Conservation (phyloP, 2,797 vertebrate species). For the Centropyge bicolor region DNA sequence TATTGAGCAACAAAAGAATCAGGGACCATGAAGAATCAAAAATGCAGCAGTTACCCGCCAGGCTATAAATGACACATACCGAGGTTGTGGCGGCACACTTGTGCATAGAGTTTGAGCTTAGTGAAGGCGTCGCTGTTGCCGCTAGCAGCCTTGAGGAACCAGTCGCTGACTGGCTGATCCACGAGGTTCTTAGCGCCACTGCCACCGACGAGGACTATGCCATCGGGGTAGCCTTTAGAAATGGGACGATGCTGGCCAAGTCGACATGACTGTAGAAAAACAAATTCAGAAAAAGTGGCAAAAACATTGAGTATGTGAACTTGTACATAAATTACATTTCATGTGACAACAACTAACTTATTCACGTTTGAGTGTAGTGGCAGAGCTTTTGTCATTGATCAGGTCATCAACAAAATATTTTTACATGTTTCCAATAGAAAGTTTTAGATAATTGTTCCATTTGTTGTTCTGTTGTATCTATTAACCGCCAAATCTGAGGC, state of each 20-base stretch:
- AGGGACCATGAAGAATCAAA: neutral
- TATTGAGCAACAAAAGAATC: slow-evolving; percentile 8
- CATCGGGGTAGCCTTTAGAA: slow-evolving; percentile 94
- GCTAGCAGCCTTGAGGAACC: slow-evolving; percentile 95
- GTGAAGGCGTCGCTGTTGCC: slow-evolving; percentile 93
- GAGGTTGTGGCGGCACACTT: slow-evolving; percentile 98
- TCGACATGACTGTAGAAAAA: slow-evolving; percentile 90
- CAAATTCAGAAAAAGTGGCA: neutral
- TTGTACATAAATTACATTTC: neutral
- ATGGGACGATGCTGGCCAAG: slow-evolving; percentile 98
- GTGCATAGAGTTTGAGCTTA: slow-evolving; percentile 97
- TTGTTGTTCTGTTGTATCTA: too few relatives aligned
- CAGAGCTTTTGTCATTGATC: neutral
- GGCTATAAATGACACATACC: slow-evolving; percentile 82
- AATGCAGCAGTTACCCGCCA: neutral
- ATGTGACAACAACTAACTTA: neutral
- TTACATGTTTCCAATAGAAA: neutral
- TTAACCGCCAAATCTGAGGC: neutral
- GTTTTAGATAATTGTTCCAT: neutral
- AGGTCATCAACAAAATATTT: neutral
- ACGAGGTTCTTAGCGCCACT: slow-evolving; percentile 90
- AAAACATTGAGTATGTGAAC: slow-evolving; percentile 6
- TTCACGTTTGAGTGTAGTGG: neutral
- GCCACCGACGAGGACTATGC: slow-evolving; percentile 94
- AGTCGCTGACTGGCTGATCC: slow-evolving; percentile 95